These are phyloP conservation scores for Cercopithecus petaurista DNA, from an alignment of 2,797 vertebrate genomes.

Conservation along the genomic window DNA sequence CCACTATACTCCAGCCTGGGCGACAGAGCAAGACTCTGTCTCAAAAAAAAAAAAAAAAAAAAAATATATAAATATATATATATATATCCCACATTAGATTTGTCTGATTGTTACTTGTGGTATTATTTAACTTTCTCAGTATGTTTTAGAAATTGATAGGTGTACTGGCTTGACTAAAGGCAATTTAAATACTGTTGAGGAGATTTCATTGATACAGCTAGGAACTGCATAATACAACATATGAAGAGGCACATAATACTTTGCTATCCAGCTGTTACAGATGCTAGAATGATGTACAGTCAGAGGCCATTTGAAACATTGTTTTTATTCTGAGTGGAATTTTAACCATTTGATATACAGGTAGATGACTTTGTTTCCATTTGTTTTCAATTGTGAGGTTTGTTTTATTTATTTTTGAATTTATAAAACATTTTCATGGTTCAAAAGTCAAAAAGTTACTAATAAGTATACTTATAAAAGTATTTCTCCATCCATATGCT, in stretches of 20 bases:
- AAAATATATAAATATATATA: background rate
- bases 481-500: background rate
- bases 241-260: background rate
- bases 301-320: background rate
- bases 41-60: too few relatives aligned
- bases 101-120: background rate
- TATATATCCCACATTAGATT: background rate
- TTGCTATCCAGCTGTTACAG: background rate
- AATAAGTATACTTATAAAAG: background rate
- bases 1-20: too few relatives aligned
- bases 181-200: background rate
- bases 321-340: background rate
- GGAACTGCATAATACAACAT: background rate
- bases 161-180: background rate
- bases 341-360: background rate
- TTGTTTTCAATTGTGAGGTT: background rate
- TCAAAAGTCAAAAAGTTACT: background rate
- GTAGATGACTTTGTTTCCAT: background rate
- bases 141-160: background rate
- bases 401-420: background rate
- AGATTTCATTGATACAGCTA: background rate
- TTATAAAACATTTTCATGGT: background rate
- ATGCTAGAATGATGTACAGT: background rate
- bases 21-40: too few relatives aligned
- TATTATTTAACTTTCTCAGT: background rate